A percentile compares a stretch with the other conserved stretches of the same genome.
Evolutionary conservation across 2,888 invertebrate species (phyloP).

Genomic region (Lottia scabra): DNA sequence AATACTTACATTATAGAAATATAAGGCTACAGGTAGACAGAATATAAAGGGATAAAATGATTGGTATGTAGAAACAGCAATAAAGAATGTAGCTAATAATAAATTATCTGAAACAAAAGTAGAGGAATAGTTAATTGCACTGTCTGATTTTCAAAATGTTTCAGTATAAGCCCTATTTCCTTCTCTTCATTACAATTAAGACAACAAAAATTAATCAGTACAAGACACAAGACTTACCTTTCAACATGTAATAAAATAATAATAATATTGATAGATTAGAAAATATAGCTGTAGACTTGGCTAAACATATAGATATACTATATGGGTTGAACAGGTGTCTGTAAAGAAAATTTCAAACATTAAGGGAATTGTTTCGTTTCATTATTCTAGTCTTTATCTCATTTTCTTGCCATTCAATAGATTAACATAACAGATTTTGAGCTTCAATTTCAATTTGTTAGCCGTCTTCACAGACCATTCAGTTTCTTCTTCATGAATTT

Average conservation of each 20-base stretch:
- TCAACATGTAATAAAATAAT: conserved; percentile 79
- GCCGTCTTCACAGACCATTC: too few species aligned
- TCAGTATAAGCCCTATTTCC: too few species aligned
- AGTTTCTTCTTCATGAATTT: too few species aligned
- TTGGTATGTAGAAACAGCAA: conserved; percentile 85
- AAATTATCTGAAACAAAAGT: conserved; percentile 42
- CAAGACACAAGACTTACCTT: conserved; percentile 66
- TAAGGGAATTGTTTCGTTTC: too few species aligned
- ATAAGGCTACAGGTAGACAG: conserved; percentile 84
- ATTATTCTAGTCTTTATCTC: conserved; percentile 3
- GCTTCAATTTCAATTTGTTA: not conserved
- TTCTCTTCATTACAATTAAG: too few species aligned
- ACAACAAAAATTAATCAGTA: too few species aligned
- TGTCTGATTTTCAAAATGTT: too few species aligned
- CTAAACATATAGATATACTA: conserved; percentile 86
- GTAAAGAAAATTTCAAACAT: not conserved
- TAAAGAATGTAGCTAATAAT: conserved; percentile 73
- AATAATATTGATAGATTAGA: conserved; percentile 85
- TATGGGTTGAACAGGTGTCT: conserved; percentile 90
- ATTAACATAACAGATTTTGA: too few species aligned
- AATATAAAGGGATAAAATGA: conserved; percentile 81
- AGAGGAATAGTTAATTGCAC: not conserved
- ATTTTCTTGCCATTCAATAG: conserved; percentile 22
- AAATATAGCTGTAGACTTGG: conserved; percentile 89
- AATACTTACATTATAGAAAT: conserved; percentile 67